Evolutionary conservation across 2,888 invertebrate genomes (phyloP).

Genomic region (Phyto melanocephala): DNA sequence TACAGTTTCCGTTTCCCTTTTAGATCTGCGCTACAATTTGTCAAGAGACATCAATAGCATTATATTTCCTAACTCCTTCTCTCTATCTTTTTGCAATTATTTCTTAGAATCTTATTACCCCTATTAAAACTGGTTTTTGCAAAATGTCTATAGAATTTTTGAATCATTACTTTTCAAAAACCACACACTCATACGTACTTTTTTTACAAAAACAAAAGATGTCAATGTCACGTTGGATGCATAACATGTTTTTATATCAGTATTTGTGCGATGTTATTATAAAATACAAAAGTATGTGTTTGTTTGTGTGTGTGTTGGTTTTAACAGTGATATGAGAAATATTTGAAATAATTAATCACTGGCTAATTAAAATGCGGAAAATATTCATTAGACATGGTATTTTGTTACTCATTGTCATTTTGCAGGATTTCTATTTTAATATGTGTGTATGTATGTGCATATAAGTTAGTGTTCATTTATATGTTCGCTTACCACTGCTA

Average conservation of each 20-base stretch:
- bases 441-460: not conserved
- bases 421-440: not conserved
- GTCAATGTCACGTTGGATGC: slow-evolving; percentile 43
- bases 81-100: not conserved
- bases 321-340: slow-evolving; percentile 47
- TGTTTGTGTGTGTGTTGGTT: not conserved
- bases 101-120: too few relatives aligned
- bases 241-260: not conserved
- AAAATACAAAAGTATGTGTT: not conserved
- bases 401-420: slow-evolving; percentile 33
- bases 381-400: slow-evolving; percentile 54
- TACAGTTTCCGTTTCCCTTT: slow-evolving; percentile 28
- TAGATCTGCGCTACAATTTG: slow-evolving; percentile 2
- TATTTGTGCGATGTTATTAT: not conserved
- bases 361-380: slow-evolving; percentile 61
- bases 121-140: not conserved
- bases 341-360: slow-evolving; percentile 63
- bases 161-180: slow-evolving; percentile 37
- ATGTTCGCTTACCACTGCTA: not conserved
- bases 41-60: slow-evolving; percentile 50
- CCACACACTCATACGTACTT: not conserved
- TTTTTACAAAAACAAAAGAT: slow-evolving; percentile 38
- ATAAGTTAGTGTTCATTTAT: not conserved
- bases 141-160: slow-evolving; percentile 48
- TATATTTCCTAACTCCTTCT: not conserved